Percentiles rank a stretch among this genome's conserved stretches.
phyloP scores from a whole-genome alignment of 2,888 invertebrate genomes.

The Eupithecia inturbata region DNA sequence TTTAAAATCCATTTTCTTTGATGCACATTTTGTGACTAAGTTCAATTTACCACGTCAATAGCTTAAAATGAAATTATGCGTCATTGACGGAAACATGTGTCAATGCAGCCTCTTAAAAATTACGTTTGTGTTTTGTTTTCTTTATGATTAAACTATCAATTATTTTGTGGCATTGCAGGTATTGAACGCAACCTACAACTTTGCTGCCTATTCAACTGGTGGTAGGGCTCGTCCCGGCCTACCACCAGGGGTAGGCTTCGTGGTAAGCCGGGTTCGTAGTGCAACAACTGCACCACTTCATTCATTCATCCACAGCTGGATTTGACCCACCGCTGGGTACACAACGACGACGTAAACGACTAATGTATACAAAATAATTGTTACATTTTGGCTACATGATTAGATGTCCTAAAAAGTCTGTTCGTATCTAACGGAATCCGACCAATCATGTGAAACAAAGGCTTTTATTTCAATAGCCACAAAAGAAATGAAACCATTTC shows the following conservation, averaged over 20 bases:
- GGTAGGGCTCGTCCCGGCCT: no score
- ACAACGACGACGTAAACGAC: no score
- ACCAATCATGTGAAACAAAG: neutral
- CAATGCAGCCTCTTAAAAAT: neutral
- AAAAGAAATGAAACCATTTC: conserved; percentile 6
- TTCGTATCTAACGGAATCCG: neutral
- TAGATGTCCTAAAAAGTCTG: neutral
- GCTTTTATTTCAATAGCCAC: conserved; percentile 4
- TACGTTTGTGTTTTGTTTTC: neutral
- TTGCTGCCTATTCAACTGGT: neutral
- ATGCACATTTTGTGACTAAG: neutral
- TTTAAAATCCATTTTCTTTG: neutral
- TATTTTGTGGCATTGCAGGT: neutral
- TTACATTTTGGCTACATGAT: no score
- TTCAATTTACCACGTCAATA: conserved; percentile 10
- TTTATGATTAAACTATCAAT: neutral
- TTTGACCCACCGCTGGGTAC: no score
- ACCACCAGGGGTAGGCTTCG: no score
- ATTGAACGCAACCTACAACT: neutral
- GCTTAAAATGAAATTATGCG: neutral
- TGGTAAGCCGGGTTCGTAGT: no score
- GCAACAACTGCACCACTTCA: neutral
- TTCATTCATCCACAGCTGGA: no score
- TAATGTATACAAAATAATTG: no score
- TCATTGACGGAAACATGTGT: neutral